A percentile compares a stretch with the other conserved stretches of the same genome.
Conservation (phyloP, 2,888 invertebrate species). For the Acheta domesticus region DNA sequence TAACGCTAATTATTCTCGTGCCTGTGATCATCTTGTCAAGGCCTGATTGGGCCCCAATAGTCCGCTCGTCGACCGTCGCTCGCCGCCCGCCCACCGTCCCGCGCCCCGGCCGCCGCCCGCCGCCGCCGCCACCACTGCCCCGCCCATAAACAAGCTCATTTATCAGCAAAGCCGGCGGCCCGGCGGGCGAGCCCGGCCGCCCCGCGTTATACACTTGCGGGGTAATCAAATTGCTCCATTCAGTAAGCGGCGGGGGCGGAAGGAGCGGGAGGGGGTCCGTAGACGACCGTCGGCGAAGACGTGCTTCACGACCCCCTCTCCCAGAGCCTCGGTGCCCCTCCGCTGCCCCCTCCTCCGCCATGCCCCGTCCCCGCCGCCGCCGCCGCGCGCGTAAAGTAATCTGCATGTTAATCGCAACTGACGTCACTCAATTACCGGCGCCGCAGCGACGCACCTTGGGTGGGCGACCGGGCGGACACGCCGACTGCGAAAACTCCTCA, state of each 20-base stretch:
- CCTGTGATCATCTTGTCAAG: constrained; percentile 10
- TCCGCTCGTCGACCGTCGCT: not conserved
- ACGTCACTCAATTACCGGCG: too few relatives aligned
- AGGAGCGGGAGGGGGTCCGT: not conserved
- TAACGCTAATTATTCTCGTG: constrained; percentile 18
- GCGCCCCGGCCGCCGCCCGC: not conserved
- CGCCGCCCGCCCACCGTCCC: not conserved
- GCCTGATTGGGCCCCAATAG: constrained; percentile 8
- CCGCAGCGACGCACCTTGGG: too few relatives aligned
- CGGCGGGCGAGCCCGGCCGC: not conserved
- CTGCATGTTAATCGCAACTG: too few relatives aligned
- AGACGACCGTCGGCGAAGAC: too few relatives aligned
- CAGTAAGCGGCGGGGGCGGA: not conserved
- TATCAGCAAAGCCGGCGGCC: constrained; percentile 4
- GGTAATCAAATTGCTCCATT: not conserved
- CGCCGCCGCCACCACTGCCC: not conserved
- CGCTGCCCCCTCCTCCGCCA: too few relatives aligned
- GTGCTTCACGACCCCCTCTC: too few relatives aligned
- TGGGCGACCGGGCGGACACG: too few relatives aligned
- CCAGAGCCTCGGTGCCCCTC: too few relatives aligned
- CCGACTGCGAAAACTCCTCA: too few relatives aligned
- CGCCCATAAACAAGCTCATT: constrained; percentile 18
- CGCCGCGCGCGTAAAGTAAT: too few relatives aligned
- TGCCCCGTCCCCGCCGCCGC: too few relatives aligned
- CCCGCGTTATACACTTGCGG: constrained; percentile 1